Evolutionary conservation across 1,140 invertebrate genomes (phyloP), one percentile per base, ranked within the genome.

Genomic region (Cherax quadricarinatus): DNA sequence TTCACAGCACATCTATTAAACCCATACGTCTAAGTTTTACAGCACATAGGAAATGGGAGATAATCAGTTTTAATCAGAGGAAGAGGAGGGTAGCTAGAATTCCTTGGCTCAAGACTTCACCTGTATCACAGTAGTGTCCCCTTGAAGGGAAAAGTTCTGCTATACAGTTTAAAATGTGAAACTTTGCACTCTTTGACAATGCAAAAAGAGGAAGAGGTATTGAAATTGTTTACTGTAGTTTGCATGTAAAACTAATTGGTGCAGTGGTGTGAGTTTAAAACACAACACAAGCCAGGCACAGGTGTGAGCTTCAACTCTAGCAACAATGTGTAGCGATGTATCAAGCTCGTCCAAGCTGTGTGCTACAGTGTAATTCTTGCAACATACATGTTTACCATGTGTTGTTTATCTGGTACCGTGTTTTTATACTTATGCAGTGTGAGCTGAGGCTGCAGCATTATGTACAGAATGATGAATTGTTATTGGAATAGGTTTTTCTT

Each of bases 241-340:
- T 21, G 21, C 62, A 18, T 66, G 5, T 21, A 18, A 16, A 66
- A 66, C 18, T 1, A 18, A 18, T 75, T 12, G 3, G 3, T 30
- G 24, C 70, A 75, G n/a, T 75, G 70, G 24, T 30, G 70, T 75
- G 70, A 75, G 21, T n/a, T 75, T 75, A 75, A 16, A 75, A 75
- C 70, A 75, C 70, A 75, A 75, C 30, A 70, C 12, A 75, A 75
- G 30, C 6, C n/a, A 21, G 7, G 24, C 70, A 75, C 7, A 30
- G n/a, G 70, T 70, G 70, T 30, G 70, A 75, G 21, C 24, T 66
- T 66, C 12, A 66, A 66, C 57, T 0, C 62, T 66, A 66, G 5
- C 18, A 66, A 66, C 62, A 66, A 66, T 66, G 62, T 66, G 18
- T 66, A 21, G 62, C 18, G 21, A 18, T 66, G 18, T 21, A 5